These are phyloP conservation scores for Aurelia sp. DNA, from an alignment of 30 jellyfish, hydroid and myxozoan genomes.

Conservation along the genomic window DNA sequence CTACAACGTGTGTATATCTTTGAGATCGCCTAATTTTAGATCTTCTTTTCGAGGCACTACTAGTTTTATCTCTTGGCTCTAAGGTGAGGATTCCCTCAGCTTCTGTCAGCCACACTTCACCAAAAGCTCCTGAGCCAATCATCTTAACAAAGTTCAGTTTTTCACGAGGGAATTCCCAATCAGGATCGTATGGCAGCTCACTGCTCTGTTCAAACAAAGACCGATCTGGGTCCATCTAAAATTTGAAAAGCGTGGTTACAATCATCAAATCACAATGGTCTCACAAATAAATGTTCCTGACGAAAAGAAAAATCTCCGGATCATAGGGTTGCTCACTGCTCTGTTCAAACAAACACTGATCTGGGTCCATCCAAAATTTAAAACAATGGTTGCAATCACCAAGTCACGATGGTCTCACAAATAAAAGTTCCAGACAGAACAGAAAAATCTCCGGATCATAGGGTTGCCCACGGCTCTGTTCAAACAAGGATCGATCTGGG, in stretches of 20 bases:
- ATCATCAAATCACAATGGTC: too few species aligned
- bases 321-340: too few species aligned
- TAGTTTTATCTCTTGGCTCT: constrained; percentile 60
- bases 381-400: too few species aligned
- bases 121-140: constrained; percentile 98
- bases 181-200: constrained; percentile 92
- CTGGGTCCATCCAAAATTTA: too few species aligned
- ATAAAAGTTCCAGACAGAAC: too few species aligned
- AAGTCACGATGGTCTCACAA: too few species aligned
- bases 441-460: constrained; percentile 53
- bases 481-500: constrained; percentile 92
- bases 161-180: constrained; percentile 98
- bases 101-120: constrained; percentile 94
- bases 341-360: too few species aligned
- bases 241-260: too few species aligned
- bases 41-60: constrained; percentile 50
- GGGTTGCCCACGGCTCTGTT: constrained; percentile 91
- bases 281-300: too few species aligned
- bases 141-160: constrained; percentile 63
- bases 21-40: constrained; percentile 45
- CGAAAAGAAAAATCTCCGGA: too few species aligned
- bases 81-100: constrained; percentile 90
- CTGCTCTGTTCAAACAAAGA: constrained; percentile 93
- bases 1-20: constrained; percentile 35
- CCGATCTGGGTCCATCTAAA: constrained; percentile 91